Percentiles rank a stretch among this genome's conserved stretches.
Conservation (phyloP, 1,140 invertebrate genomes). For the Bicyclus anynana region DNA sequence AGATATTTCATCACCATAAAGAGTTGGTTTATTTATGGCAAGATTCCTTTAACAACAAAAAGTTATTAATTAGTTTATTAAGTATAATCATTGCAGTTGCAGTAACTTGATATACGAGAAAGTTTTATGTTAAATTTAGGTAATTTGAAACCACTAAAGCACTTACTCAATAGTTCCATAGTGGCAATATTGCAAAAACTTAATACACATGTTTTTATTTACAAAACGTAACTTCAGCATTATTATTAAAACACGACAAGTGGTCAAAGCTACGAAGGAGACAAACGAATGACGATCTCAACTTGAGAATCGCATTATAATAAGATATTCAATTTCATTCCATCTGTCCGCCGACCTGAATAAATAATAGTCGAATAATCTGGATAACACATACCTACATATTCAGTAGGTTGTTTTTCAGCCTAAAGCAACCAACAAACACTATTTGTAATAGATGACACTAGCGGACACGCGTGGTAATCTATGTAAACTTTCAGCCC, state of each 20-base stretch:
- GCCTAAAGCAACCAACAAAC: no score
- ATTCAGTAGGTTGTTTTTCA: no score
- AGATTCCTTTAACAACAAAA: conserved; percentile 2
- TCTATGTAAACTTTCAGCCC: no score
- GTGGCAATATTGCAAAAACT: neutral
- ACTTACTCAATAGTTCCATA: neutral
- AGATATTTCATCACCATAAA: conserved; percentile 57
- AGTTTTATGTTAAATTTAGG: neutral
- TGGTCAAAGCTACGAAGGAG: neutral
- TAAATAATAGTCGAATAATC: neutral
- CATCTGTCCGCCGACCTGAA: neutral
- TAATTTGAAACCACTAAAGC: neutral
- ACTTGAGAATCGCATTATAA: neutral
- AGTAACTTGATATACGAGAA: no score
- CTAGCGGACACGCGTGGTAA: no score
- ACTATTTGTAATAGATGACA: no score
- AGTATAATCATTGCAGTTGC: no score
- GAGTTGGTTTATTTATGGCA: conserved; percentile 4
- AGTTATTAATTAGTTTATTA: neutral
- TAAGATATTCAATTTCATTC: neutral
- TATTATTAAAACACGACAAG: neutral
- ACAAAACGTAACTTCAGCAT: neutral
- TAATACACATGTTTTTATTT: neutral
- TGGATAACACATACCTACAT: no score
- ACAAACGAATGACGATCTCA: neutral